Base-by-base conservation (phyloP, 2,888 invertebrate genomes). In the Aspidiotus destructor region DNA sequence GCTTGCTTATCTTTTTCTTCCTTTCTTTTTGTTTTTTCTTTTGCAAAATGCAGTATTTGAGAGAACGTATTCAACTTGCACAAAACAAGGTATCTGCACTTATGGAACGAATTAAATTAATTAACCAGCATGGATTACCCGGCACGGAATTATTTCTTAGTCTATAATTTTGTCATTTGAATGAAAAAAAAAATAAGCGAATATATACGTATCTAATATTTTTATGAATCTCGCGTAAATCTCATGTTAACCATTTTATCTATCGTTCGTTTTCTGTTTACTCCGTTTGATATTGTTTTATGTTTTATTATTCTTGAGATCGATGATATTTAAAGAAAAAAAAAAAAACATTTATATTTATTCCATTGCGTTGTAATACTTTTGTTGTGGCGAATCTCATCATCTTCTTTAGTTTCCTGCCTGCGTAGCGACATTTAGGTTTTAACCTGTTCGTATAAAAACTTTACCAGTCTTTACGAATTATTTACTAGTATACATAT, bases 11-110 rank as follows among this genome's bases (percentile, higher is more conserved):
- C 44, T 67, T 60, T 68, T 55, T 53, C 61, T 54, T 48, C 60
- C 53, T 68, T 55, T 52, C 69, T 62, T 70, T 70, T 41, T 54
- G 61, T 63, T 62, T 40, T 54, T 72, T 70, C 55, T 60, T 69
- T 71, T 70, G 71, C 76, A 79, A 77, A 77, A 73, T 73, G 70
- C 80, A 92, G 92, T 86, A 85, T 79, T 88, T 85, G 82, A 87
- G 88, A 78, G 92, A 92, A 80, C 85, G 85, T 80, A 86, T 91
- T 76, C 89, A 88, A 79, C 84, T 85, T 78, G 84, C 93, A 77
- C 90, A 92, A 80, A 87, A 86, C 81, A 90, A 90, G 83, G 89
- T 93, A 77, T 84, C 86, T 76, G 87, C 89, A 80, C 87, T 89
- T 74, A 86, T 86, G 78, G 92, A 93, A 81, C 87, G 92, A 77